A percentile compares a stretch with the other conserved stretches of the same genome.
Evolutionary conservation across 1,140 invertebrate species (phyloP).

Genomic region (Plodia interpunctella): DNA sequence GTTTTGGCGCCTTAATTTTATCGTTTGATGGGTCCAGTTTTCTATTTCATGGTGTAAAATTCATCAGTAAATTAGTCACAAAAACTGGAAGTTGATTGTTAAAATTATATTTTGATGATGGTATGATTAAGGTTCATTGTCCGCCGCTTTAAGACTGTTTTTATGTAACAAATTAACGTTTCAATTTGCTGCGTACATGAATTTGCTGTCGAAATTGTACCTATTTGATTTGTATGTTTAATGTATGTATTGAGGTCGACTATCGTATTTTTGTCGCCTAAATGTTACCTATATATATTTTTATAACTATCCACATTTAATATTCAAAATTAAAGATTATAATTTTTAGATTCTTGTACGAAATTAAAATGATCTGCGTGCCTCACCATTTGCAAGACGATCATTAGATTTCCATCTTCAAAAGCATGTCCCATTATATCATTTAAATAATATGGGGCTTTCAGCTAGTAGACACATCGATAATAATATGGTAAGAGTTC

Average conservation of each 20-base stretch:
- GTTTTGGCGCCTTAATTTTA: background rate
- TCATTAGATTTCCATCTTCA: constrained; percentile 29
- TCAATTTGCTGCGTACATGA: constrained; percentile 44
- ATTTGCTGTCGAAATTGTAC: constrained; percentile 50
- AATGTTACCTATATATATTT: constrained; percentile 52
- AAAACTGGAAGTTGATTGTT: constrained; percentile 6
- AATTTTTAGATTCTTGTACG: constrained; percentile 25
- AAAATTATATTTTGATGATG: background rate
- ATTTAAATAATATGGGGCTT: constrained; percentile 13
- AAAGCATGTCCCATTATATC: constrained; percentile 16
- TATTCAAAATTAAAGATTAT: constrained; percentile 39
- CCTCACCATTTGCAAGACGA: constrained; percentile 32
- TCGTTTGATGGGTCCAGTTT: too few relatives aligned
- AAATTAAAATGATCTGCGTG: constrained; percentile 24
- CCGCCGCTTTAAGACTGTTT: constrained; percentile 14
- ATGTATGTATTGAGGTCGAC: constrained; percentile 28
- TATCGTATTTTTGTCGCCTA: constrained; percentile 61
- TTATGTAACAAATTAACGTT: background rate
- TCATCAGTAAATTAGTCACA: background rate
- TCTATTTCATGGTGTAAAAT: background rate
- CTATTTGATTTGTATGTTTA: constrained; percentile 37
- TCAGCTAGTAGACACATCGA: constrained; percentile 30
- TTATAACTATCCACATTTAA: constrained; percentile 63
- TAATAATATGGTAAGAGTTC: constrained; percentile 51
- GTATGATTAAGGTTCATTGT: constrained; percentile 5